Evolutionary conservation across 2,888 invertebrate genomes (phyloP), one percentile per base, ranked within the genome.

Genomic region (Frankliniella fusca): DNA sequence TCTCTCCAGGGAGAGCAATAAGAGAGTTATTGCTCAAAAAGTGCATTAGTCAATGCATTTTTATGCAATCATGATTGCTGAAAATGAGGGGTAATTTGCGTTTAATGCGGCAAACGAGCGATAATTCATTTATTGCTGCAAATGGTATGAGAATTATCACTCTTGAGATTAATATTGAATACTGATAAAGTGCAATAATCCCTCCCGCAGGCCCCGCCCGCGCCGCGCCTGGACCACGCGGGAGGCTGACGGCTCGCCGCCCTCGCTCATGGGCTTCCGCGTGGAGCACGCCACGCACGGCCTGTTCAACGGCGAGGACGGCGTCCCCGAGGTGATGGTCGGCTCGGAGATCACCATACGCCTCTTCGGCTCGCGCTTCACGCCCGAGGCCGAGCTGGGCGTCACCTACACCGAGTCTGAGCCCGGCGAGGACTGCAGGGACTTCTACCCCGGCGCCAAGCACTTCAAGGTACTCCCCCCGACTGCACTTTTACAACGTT

Each of bases 331-430:
- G 84, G 90, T 96, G 28, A 86, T 94, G 83, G 92, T 92, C 23
- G 91, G 91, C 81, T 87, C 89, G 0, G 88, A 89, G 3, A 91
- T 93, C 28, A 90, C 90, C 18, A 86, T 96, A 79, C 92, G 95
- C 81, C 86, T 96, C 54, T 96, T 95, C 87, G 96, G 96, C 0
- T 88, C 88, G 12, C 93, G 93, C 3, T 89, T 96, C 83, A 92
- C 92, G 0, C 87, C 90, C 0, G 87, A 91, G 83, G 94, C 94
- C 0, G 89, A 91, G 80, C 85, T 96, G 81, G 91, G 93, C 0
- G 94, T 96, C 87, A 95, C 95, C 0, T 90, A 92, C 83, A 89
- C 91, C 70, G 84, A 86, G 0, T 90, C 90, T 80, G 86, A 87
- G 0, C 90, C 88, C 83, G 92, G 92, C 1, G 90, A 90, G 23